Percentiles rank a stretch among this genome's conserved stretches.
phyloP scores from a whole-genome alignment of 2,113 vertebrate genomes.

The Megaleporinus macrocephalus region DNA sequence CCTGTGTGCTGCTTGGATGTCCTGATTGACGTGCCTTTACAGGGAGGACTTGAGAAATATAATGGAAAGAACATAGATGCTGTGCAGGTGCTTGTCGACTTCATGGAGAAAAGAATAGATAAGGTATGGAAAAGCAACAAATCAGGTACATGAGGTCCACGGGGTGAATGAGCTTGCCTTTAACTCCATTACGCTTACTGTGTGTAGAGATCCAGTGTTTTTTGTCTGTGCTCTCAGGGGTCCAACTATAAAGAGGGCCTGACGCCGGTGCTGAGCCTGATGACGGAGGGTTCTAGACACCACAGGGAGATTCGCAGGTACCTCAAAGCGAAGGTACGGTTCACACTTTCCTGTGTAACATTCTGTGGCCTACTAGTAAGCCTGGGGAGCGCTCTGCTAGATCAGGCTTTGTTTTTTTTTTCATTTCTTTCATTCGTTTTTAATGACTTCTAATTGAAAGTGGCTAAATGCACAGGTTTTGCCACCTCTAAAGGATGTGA shows the following conservation, averaged over 20 bases:
- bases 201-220: slow-evolving; percentile 26
- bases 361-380: neutral
- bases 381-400: neutral
- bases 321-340: slow-evolving; percentile 91
- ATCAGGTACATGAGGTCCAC: neutral
- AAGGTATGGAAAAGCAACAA: slow-evolving; percentile 80
- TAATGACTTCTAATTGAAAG: neutral
- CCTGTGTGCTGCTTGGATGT: slow-evolving; percentile 92
- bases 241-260: slow-evolving; percentile 95
- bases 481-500: slow-evolving; percentile 92
- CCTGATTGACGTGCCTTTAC: slow-evolving; percentile 85
- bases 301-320: slow-evolving; percentile 95
- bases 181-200: neutral
- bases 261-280: slow-evolving; percentile 94
- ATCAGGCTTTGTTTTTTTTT: neutral
- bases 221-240: slow-evolving; percentile 76
- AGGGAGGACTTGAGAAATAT: slow-evolving; percentile 82
- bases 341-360: slow-evolving; percentile 7
- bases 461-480: slow-evolving; percentile 81
- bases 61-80: slow-evolving; percentile 91
- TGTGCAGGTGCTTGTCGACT: slow-evolving; percentile 87
- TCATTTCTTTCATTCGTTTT: neutral
- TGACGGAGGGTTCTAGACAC: slow-evolving; percentile 90
- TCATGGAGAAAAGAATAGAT: slow-evolving; percentile 98
- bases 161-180: neutral